Evolutionary conservation across 37 sponge, comb jelly and placozoan genomes (phyloP), one percentile per base, ranked within the genome.

Genomic region (Aphrocallistes beatrix): DNA sequence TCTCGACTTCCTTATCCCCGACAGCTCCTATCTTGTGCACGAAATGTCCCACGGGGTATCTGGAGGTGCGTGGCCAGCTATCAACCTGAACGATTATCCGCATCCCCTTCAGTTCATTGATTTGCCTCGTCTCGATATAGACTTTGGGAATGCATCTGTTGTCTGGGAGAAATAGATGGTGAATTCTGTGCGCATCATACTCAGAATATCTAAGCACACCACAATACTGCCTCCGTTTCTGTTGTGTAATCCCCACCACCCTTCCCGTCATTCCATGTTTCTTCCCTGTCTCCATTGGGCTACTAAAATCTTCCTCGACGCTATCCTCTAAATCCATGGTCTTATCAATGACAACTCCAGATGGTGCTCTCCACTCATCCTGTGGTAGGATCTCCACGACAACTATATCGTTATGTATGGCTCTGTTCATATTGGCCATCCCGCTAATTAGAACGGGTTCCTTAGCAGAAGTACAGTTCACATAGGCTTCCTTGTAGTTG

Each of bases 1-100:
- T 95, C 81, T 98, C 99, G 10, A 96, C 90, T 0, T 89, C 96
- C 83, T 93, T 95, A 86, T 94, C 99, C 23, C 99, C 99, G 47
- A 98, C 92, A 0, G 48, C 85, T 1, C 99, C 99, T 0, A 98
- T 84, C 32, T 69, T 90, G 23, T 83, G 38, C 38, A 98, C 94
- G 86, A 95, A 93, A 48, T 98, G 99, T 1, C 99, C 99, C 38
- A 69, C 85, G 23, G 99, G 99, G 60, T 90, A 91, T 3, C 93
- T 82, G 16, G 93, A 91, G 34, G 88, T 81, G 0, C 96, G 85
- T 9, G 94, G 91, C 99, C 99, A 98, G n/a, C 87, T 83, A 51
- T 98, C 99, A 23, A 98, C 90, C 82, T 86, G 91, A 30, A 98
- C 96, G 6, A 98, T 82, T 82, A 98, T 98, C 83, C 99, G 90